Evolutionary conservation across 2,888 invertebrate species (phyloP), one percentile per base, ranked within the genome.

Genomic region (Listrodromus nycthemerus): DNA sequence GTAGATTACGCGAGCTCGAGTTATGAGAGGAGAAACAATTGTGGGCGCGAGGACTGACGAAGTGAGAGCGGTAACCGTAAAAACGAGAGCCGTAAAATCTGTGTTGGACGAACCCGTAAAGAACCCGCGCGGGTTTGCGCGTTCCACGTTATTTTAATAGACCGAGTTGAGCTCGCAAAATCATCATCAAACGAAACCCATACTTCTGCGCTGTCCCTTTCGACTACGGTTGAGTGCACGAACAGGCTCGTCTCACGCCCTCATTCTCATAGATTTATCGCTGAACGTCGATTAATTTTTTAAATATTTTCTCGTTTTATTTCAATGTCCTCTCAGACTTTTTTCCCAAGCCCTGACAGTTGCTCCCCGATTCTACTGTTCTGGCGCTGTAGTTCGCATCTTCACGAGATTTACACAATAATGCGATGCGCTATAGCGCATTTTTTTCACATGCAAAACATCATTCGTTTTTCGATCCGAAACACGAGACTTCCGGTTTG

Each of bases 181-280:
- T 58, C 78, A n/a, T 41, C 77, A 50, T 55, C 55, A 65, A 81
- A 81, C 21, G 66, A 67, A 65, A 45, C 21, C 37, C 21, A 71
- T 61, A 27, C 33, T 61, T 21, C 37, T 74, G 71, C 61, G 48
- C 73, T 63, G 52, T 37, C 41, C 69, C 65, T 76, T 76, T 69
- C 45, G 65, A 37, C 70, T 65, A 24, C 50, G 76, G 27, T 76
- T 45, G 50, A 84, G 78, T 80, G 85, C 84, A 87, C 87, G 85
- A 83, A 85, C 84, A 85, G 80, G 83, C 81, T 85, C 84, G 84
- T 86, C 89, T 88, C 88, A 88, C 88, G 89, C 88, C 88, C 87
- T 86, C 88, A 83, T 88, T 90, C 89, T 88, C 86, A 70, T 77
- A 52, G 58, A 77, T 85, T 88, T 87, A 88, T 88, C 86, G 86